Evolutionary conservation across 2,797 vertebrate species (phyloP).

Genomic region (Acrocephalus scirpaceus): DNA sequence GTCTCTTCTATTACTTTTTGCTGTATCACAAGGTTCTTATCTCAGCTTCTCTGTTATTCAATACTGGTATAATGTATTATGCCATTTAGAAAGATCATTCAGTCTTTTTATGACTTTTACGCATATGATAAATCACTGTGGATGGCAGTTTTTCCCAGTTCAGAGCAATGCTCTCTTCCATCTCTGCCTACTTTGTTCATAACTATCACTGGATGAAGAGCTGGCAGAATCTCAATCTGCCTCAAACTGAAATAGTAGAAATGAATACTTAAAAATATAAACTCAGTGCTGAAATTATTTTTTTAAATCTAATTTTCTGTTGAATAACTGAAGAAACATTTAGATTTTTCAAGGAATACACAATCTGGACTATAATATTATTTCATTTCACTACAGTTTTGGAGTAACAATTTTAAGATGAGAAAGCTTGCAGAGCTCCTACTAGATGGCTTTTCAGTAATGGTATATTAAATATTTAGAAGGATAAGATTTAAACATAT

Average conservation of each 20-base stretch:
- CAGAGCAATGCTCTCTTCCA: constrained; percentile 16
- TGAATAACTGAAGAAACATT: background rate
- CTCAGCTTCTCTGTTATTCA: constrained; percentile 51
- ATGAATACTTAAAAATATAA: constrained; percentile 30
- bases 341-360: background rate
- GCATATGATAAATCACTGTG: constrained; percentile 59
- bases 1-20: background rate
- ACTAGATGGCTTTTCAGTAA: background rate
- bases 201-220: background rate
- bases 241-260: constrained; percentile 30
- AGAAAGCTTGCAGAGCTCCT: background rate
- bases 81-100: constrained; percentile 54
- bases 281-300: background rate
- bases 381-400: background rate
- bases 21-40: constrained; percentile 34
- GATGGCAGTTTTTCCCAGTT: constrained; percentile 49
- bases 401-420: background rate
- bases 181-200: constrained; percentile 61
- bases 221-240: background rate
- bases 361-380: background rate
- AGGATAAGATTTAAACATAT: background rate
- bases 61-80: constrained; percentile 23
- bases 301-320: background rate
- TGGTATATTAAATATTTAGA: constrained; percentile 1
- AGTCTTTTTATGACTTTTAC: constrained; percentile 42